Evolutionary conservation across 2,113 vertebrate genomes (phyloP), one percentile per base, ranked within the genome.

Genomic region (Lepisosteus osseus): DNA sequence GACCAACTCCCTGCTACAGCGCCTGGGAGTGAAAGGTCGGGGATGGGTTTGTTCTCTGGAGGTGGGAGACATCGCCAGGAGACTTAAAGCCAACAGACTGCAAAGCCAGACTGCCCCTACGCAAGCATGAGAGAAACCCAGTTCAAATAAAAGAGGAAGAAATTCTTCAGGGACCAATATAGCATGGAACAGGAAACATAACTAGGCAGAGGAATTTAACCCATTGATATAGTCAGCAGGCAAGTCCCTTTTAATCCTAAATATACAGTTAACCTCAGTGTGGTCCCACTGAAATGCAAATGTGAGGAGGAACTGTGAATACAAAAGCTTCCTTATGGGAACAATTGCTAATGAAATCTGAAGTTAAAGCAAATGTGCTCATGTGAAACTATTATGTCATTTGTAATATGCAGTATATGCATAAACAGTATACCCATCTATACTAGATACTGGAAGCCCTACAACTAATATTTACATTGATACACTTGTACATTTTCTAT

Each of bases 21-120:
- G 72, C 81, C 83, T 73, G 70, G 69, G 79, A 78, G 78, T 78
- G 78, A 73, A 83, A 85, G 85, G 83, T 84, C 86, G 85, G 72
- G 76, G 82, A 78, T 72, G 72, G 71, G 45, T 77, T 68, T 83
- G 72, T 73, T 73, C 63, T 69, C 70, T 15, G 61, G 2, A 3
- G 65, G 69, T 54, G 54, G 44, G 56, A 17, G 62, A 15, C 62
- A 43, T 15, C 7, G 61, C 61, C 61, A n/a, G 14, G 62, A 65
- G 62, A 7, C 29, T 11, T 65, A 4, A 65, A 43, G 3, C 8
- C 62, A 65, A 59, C 3, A 59, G 9, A 59, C n/a, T 59, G n/a
- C 12, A 6, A 13, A 59, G 13, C 5, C n/a, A 59, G 1, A n/a
- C 5, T 59, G 57, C 57, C 12, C 13, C 14, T 15, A 8, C 5